Conservation (phyloP, 37 sponge, comb jelly and placozoan species). For the Sycon ciliatum region DNA sequence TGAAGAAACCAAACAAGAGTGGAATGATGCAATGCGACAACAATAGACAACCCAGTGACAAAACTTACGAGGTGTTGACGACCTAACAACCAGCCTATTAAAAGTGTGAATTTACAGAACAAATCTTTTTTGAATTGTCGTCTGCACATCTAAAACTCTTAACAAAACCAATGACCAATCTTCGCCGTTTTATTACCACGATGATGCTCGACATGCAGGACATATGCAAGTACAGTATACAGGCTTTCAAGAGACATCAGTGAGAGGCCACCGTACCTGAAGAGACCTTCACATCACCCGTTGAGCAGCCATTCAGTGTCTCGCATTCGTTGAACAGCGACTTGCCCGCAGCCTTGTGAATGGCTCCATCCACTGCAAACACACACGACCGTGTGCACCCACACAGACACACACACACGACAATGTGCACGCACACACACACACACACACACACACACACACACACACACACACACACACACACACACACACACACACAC, state of each 20-base stretch:
- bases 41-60: too few relatives aligned
- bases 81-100: too few relatives aligned
- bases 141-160: too few relatives aligned
- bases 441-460: conserved; percentile 1
- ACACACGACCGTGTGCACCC: neutral
- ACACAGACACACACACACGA: neutral
- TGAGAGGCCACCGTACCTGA: conserved; percentile 14
- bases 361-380: conserved; percentile 74
- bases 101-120: too few relatives aligned
- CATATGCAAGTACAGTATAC: neutral
- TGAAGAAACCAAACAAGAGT: too few relatives aligned
- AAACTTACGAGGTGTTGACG: too few relatives aligned
- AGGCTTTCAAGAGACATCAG: neutral
- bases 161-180: too few relatives aligned
- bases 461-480: neutral
- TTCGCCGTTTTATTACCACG: too few relatives aligned
- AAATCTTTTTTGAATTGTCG: too few relatives aligned
- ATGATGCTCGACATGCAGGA: too few relatives aligned
- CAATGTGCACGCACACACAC: neutral
- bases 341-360: conserved; percentile 69
- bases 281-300: conserved; percentile 70
- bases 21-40: too few relatives aligned
- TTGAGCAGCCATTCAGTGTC: conserved; percentile 47
- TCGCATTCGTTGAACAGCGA: conserved; percentile 56
- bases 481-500: neutral